Evolutionary conservation across 2,888 invertebrate genomes (phyloP).

Genomic region (Caenorhabditis sp.): DNA sequence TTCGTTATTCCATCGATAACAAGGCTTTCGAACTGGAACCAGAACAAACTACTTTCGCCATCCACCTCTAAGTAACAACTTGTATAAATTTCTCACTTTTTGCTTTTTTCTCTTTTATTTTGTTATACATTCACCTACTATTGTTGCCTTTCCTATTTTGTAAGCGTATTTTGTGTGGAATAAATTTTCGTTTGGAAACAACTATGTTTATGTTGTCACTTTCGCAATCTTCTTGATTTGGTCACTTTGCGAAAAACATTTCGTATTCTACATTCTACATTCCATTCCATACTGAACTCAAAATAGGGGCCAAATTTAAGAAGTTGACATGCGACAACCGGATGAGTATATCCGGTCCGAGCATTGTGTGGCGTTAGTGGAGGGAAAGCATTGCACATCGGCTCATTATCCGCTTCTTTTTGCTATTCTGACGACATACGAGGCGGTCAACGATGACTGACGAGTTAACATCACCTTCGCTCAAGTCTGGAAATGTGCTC

Average conservation of each 20-base stretch:
- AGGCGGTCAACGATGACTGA: slow-evolving; percentile 42
- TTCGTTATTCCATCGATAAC: slow-evolving; percentile 50
- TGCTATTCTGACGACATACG: slow-evolving; percentile 35
- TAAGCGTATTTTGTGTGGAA: slow-evolving; percentile 11
- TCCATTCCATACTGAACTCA: slow-evolving; percentile 43
- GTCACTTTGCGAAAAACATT: slow-evolving; percentile 44
- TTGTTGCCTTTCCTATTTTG: slow-evolving; percentile 16
- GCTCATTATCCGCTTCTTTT: slow-evolving; percentile 46
- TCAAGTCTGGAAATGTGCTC: slow-evolving; percentile 69
- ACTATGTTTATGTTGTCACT: slow-evolving; percentile 43
- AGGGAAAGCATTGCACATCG: slow-evolving; percentile 8
- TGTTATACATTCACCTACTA: slow-evolving; percentile 24
- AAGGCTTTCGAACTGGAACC: too few species aligned
- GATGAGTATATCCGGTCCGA: slow-evolving; percentile 56
- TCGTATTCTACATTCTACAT: slow-evolving; percentile 43
- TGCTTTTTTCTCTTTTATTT: slow-evolving; percentile 6
- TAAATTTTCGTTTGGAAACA: slow-evolving; percentile 32
- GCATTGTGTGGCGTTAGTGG: slow-evolving; percentile 21
- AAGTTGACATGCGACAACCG: slow-evolving; percentile 58
- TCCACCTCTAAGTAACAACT: slow-evolving; percentile 27
- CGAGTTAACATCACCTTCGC: slow-evolving; percentile 51
- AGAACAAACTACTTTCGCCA: too few species aligned
- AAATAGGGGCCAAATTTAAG: slow-evolving; percentile 48
- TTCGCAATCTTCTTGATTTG: slow-evolving; percentile 29
- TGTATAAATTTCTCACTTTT: slow-evolving; percentile 38